phyloP scores from a whole-genome alignment of 2,113 vertebrate genomes.

The Hippocampus barbouri region DNA sequence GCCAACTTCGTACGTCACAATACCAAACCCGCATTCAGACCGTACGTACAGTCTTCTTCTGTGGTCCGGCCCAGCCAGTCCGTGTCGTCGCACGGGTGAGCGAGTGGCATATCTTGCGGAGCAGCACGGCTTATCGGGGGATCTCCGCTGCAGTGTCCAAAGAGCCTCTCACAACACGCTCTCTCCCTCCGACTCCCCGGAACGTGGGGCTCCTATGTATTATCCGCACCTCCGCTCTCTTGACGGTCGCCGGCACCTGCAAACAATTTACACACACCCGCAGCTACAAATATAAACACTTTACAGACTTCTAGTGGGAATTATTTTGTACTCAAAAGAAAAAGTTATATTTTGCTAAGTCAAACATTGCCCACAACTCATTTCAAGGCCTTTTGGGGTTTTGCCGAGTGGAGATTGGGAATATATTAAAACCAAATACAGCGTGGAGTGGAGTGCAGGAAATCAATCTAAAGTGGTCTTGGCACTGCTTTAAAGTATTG shows the following conservation, averaged over 20 bases:
- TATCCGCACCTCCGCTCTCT: too few species aligned
- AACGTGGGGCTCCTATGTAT: not conserved
- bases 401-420: constrained; percentile 7
- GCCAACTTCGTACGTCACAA: too few species aligned
- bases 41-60: too few species aligned
- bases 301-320: not conserved
- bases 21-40: too few species aligned
- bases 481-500: not conserved
- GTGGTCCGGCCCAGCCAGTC: too few species aligned
- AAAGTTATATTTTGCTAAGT: constrained; percentile 8
- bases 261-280: not conserved
- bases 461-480: constrained; percentile 4
- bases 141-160: too few species aligned
- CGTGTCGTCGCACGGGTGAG: too few species aligned
- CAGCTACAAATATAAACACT: too few species aligned
- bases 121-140: too few species aligned
- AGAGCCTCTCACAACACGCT: too few species aligned
- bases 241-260: too few species aligned
- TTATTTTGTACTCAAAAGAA: not conserved
- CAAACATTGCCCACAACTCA: constrained; percentile 13
- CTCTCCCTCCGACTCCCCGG: not conserved
- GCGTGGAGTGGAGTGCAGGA: constrained; percentile 5
- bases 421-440: constrained; percentile 7
- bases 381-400: constrained; percentile 11
- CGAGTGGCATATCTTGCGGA: too few species aligned